phyloP scores from a whole-genome alignment of 2,113 vertebrate species.

The Stercorarius parasiticus region DNA sequence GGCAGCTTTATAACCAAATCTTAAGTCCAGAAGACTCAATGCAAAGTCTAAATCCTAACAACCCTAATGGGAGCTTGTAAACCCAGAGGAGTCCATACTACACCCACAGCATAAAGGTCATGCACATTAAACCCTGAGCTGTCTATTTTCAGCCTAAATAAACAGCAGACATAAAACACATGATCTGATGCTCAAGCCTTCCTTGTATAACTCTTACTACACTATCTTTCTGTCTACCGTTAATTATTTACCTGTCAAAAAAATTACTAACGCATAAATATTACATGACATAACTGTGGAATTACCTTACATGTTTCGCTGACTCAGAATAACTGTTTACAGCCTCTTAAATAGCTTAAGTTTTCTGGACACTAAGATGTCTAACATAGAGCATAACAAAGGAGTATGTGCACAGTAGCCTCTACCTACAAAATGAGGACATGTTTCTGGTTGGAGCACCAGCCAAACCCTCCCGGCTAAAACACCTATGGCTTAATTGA shows the following conservation, averaged over 20 bases:
- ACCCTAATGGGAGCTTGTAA: background rate
- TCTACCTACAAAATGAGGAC: background rate
- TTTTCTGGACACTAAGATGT: background rate
- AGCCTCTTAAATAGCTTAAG: background rate
- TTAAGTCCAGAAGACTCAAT: background rate
- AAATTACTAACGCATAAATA: background rate
- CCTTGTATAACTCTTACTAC: background rate
- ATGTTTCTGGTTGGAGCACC: background rate
- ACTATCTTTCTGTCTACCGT: background rate
- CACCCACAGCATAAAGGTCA: background rate
- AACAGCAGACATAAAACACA: background rate
- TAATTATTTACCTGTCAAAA: background rate
- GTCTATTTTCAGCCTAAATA: background rate
- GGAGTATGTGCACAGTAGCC: accelerated
- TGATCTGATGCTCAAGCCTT: background rate
- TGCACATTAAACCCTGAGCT: background rate
- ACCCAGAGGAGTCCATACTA: background rate
- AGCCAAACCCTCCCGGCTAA: background rate
- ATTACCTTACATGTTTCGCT: background rate
- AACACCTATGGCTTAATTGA: background rate
- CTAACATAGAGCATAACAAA: background rate
- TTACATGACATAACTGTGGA: background rate
- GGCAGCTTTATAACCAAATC: background rate
- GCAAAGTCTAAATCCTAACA: background rate
- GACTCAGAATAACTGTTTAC: background rate